phyloP scores from a whole-genome alignment of 2,888 invertebrate genomes.

The Barypeithes pellucidus region DNA sequence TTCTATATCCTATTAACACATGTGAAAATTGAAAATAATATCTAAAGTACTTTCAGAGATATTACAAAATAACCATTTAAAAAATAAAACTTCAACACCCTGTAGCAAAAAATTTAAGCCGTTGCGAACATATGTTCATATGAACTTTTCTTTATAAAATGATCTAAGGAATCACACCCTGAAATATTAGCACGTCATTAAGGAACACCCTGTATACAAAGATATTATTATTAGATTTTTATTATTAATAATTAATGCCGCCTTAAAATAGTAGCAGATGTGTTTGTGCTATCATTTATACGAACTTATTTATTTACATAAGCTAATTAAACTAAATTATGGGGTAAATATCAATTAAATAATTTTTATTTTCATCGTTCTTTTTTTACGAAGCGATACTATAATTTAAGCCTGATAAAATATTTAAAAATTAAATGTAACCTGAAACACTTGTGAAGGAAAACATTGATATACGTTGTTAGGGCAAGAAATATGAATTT shows the following conservation, averaged over 20 bases:
- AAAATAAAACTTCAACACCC: no score
- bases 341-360: conserved; percentile 15
- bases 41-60: no score
- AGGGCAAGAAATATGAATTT: conserved; percentile 18
- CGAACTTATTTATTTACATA: conserved; percentile 2
- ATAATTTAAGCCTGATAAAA: conserved; percentile 14
- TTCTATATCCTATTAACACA: no score
- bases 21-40: no score
- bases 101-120: no score
- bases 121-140: no score
- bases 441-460: conserved; percentile 21
- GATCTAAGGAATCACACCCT: no score
- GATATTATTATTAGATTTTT: background rate
- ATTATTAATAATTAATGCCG: background rate
- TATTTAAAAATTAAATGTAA: conserved; percentile 24
- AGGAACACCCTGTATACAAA: no score
- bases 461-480: conserved; percentile 12
- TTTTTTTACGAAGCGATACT: conserved; percentile 8
- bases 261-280: background rate
- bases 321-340: conserved; percentile 2
- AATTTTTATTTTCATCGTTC: conserved; percentile 4
- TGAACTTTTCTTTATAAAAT: no score
- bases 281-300: background rate
- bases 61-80: no score
- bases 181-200: no score